Evolutionary conservation across 1,140 invertebrate species (phyloP).

Genomic region (Eriosoma lanigerum): DNA sequence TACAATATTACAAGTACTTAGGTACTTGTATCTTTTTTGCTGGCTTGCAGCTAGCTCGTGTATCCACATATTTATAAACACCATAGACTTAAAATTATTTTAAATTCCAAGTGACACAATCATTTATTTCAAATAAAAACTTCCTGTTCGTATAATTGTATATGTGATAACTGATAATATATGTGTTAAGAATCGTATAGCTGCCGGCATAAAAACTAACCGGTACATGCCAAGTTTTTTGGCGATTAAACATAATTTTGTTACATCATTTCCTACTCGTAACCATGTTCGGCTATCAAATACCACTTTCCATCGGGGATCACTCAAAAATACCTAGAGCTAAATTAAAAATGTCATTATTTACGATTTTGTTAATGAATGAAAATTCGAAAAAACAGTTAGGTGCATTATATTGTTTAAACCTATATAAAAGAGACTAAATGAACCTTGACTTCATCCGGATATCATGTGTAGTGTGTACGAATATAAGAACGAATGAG

Average conservation of each 20-base stretch:
- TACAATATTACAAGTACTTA: too few relatives aligned
- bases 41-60: too few relatives aligned
- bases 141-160: slow-evolving; percentile 5
- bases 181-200: not conserved
- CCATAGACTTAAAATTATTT: too few relatives aligned
- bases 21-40: too few relatives aligned
- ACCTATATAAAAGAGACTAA: too few relatives aligned
- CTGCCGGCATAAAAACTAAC: slow-evolving; percentile 23
- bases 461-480: too few relatives aligned
- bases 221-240: slow-evolving; percentile 20
- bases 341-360: not conserved
- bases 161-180: slow-evolving; percentile 20
- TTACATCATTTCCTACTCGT: slow-evolving; percentile 26
- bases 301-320: slow-evolving; percentile 10
- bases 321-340: not conserved
- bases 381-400: not conserved
- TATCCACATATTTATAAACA: too few relatives aligned
- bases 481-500: not conserved
- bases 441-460: not conserved
- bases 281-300: slow-evolving; percentile 1
- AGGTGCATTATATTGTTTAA: too few relatives aligned
- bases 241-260: slow-evolving; percentile 4
- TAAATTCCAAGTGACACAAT: not conserved
- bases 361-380: not conserved
- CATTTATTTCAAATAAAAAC: slow-evolving; percentile 24